Evolutionary conservation across 2,113 vertebrate species (phyloP).

Genomic region (Corythaixoides concolor): DNA sequence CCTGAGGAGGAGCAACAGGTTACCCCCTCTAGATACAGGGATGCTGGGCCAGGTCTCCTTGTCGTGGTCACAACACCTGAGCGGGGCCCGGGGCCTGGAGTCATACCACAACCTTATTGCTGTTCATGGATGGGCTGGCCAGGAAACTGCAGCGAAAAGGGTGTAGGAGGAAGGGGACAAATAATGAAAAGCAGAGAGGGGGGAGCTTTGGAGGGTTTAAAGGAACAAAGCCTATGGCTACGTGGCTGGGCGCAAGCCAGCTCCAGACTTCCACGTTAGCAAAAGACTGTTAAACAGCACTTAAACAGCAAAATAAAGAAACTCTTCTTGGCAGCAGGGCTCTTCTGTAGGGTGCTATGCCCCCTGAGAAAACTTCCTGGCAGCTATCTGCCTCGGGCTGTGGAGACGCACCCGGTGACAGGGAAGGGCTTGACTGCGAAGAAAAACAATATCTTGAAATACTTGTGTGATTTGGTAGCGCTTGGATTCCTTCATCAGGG

Average conservation of each 20-base stretch:
- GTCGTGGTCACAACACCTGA: rapidly evolving
- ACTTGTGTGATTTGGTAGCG: not conserved
- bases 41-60: not conserved
- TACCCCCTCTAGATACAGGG: rapidly evolving
- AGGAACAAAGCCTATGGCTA: not conserved
- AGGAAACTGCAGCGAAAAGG: not conserved
- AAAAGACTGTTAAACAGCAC: not conserved
- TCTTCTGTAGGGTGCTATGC: not conserved
- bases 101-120: not conserved
- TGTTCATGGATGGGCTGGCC: not conserved
- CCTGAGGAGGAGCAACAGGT: not conserved
- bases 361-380: not conserved
- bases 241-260: not conserved
- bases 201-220: not conserved
- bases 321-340: not conserved
- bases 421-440: not conserved
- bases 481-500: not conserved
- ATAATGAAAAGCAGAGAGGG: not conserved
- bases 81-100: not conserved
- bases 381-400: not conserved
- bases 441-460: not conserved
- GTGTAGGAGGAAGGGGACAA: not conserved
- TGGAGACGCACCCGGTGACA: rapidly evolving
- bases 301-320: not conserved
- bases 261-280: not conserved